A percentile compares a stretch with the other conserved stretches of the same genome.
Conservation (phyloP, 2,113 vertebrate species). For the Phrynocephalus versicolor region DNA sequence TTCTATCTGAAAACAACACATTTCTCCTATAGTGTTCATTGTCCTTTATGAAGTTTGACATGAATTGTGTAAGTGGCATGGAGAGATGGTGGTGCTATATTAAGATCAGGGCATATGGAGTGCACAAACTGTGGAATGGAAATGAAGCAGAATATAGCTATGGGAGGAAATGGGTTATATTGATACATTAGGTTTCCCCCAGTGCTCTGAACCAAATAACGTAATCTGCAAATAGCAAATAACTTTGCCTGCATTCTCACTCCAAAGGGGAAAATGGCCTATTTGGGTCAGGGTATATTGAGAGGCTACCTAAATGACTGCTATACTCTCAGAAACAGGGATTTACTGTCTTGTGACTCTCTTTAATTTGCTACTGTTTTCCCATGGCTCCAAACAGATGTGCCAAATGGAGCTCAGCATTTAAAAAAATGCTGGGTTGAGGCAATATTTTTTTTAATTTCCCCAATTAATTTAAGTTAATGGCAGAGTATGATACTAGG, state of each 20-base stretch:
- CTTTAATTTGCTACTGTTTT: constrained; percentile 67
- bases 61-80: background rate
- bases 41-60: background rate
- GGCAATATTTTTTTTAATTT: constrained; percentile 52
- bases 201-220: constrained; percentile 69
- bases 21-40: background rate
- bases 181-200: constrained; percentile 33
- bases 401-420: constrained; percentile 56
- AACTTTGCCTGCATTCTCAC: constrained; percentile 59
- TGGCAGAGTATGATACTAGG: background rate
- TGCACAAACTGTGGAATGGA: background rate
- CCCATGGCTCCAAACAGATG: constrained; percentile 68
- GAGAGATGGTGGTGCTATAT: background rate
- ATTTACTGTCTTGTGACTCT: constrained; percentile 59
- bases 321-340: constrained; percentile 54
- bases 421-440: constrained; percentile 60
- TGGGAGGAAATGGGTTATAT: accelerated
- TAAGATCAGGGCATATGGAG: background rate
- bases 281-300: constrained; percentile 62
- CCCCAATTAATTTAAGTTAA: constrained; percentile 53
- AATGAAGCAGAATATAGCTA: constrained; percentile 45
- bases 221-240: constrained; percentile 68
- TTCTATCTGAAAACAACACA: constrained; percentile 38
- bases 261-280: constrained; percentile 64
- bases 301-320: constrained; percentile 56